Evolutionary conservation across 92 coral and sea anemone species (phyloP).

Genomic region (Blastomussa wellsi): DNA sequence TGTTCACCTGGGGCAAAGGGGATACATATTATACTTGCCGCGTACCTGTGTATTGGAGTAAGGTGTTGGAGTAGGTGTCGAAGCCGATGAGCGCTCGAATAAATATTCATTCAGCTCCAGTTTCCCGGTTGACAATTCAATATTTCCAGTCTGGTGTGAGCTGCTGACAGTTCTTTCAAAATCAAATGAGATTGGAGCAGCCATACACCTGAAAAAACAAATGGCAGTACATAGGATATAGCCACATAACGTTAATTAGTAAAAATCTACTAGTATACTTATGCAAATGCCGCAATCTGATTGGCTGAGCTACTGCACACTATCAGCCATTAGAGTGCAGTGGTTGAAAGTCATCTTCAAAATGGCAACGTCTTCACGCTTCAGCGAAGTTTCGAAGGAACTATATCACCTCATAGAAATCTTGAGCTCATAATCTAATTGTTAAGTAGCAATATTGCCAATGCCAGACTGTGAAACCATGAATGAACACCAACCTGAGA

Average conservation of each 20-base stretch:
- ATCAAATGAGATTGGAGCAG: slow-evolving; percentile 80
- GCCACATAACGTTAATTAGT: too few relatives aligned
- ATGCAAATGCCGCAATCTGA: too few relatives aligned
- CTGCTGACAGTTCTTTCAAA: slow-evolving; percentile 73
- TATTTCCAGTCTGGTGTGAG: slow-evolving; percentile 75
- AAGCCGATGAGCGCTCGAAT: slow-evolving; percentile 75
- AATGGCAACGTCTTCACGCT: too few relatives aligned
- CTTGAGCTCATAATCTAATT: too few relatives aligned
- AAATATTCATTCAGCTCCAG: slow-evolving; percentile 85
- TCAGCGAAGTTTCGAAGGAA: too few relatives aligned
- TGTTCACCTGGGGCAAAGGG: not conserved
- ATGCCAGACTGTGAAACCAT: not conserved
- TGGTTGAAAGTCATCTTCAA: too few relatives aligned
- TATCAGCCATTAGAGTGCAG: too few relatives aligned
- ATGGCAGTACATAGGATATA: too few relatives aligned
- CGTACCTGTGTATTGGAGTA: slow-evolving; percentile 74
- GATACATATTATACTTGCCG: not conserved
- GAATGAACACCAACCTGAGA: slow-evolving; percentile 59
- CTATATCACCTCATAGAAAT: too few relatives aligned
- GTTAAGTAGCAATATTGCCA: not conserved
- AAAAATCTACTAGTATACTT: too few relatives aligned
- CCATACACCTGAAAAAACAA: slow-evolving; percentile 71
- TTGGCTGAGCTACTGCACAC: too few relatives aligned
- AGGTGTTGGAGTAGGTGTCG: slow-evolving; percentile 49
- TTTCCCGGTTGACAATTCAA: slow-evolving; percentile 84